These are phyloP conservation scores for Nymphalis io DNA, from an alignment of 1,140 invertebrate genomes.

Conservation along the genomic window DNA sequence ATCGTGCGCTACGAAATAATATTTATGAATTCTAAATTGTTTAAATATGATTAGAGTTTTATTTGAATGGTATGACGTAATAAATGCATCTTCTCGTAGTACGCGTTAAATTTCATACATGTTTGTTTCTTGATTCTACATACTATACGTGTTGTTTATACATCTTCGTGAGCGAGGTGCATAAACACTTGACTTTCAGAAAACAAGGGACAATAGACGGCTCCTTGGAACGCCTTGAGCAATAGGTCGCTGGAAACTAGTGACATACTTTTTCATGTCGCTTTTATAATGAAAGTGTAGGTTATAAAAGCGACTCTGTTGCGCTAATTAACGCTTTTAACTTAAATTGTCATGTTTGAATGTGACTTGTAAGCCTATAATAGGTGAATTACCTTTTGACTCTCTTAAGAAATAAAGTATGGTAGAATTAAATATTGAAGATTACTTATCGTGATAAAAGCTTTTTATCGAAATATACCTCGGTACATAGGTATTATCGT, in stretches of 20 bases:
- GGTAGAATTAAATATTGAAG: too few species aligned
- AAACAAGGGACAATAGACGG: constrained; percentile 32
- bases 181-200: constrained; percentile 37
- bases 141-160: constrained; percentile 9
- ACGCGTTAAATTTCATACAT: background rate
- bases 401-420: too few species aligned
- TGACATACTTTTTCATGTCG: constrained; percentile 38
- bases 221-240: constrained; percentile 32
- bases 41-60: too few species aligned
- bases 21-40: too few species aligned
- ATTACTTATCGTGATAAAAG: too few species aligned
- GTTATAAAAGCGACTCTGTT: constrained; percentile 22
- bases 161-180: constrained; percentile 15
- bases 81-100: background rate
- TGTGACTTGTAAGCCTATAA: background rate
- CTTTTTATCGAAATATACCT: too few species aligned
- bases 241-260: constrained; percentile 36
- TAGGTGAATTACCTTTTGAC: background rate
- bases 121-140: background rate
- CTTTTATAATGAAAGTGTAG: constrained; percentile 19
- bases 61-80: too few species aligned
- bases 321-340: constrained; percentile 21
- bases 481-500: too few species aligned
- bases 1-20: too few species aligned
- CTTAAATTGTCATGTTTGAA: constrained; percentile 6